Base-by-base conservation (phyloP, 2,888 invertebrate species). In the Mactromeris polynyma region DNA sequence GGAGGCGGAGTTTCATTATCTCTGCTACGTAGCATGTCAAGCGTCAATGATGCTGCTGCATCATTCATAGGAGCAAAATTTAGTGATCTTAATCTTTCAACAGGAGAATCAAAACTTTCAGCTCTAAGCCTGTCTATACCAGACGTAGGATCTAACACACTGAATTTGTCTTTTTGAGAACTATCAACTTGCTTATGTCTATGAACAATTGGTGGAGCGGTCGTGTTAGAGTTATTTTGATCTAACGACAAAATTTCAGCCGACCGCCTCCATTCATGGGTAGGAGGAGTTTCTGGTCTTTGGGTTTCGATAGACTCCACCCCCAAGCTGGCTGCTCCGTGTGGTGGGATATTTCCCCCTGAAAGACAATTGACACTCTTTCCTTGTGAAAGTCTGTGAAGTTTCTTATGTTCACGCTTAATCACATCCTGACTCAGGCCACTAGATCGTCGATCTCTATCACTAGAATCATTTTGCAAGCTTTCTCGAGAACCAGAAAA, bases 401-500 rank as follows among this genome's bases (percentile, higher is more conserved):
- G 86, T 85, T 92, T 92, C 85, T 90, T 89, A 79, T 90, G 92
- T 54, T 92, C 92, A 77, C 92, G 88, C 83, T 89, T 90, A 19
- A 89, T 80, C 9, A 92, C 89, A 81, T 92, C 90, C 42, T 88
- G 85, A 69, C 90, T 83, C 58, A 92, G 42, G 2, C 89, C 89
- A 46, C 82, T 69, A 17, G 91, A 89, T 54, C 90, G 58, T 51
- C 89, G 83, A 31, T 87, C 88, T 38, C 88, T 83, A 64, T 91
- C 88, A 80, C 89, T 88, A 31, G 89, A 88, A 84, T 92, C 90
- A 84, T 90, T 91, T n/a, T 88, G 86, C 26, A 93, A 87, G 85
- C 94, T 95, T 81, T 94, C 95, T 77, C 93, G 92, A 64, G 95
- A 95, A 9, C 95, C 95, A 26, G 93, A 93, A 89, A 95, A 95